phyloP scores from a whole-genome alignment of 1,140 invertebrate species.

The Sycophila sp. region DNA sequence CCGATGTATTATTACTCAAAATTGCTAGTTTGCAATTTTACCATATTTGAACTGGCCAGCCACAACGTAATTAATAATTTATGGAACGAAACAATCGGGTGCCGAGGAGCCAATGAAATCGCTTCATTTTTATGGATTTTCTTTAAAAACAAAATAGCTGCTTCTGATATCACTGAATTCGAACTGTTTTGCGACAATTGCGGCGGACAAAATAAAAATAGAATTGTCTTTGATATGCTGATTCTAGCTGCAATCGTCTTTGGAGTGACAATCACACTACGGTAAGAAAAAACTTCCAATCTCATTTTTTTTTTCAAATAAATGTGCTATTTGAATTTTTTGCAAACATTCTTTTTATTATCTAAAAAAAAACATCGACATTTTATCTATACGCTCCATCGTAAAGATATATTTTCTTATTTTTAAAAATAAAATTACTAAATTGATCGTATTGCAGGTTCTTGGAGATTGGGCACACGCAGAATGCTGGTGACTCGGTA shows the following conservation, averaged over 20 bases:
- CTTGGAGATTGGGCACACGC: conserved; percentile 47
- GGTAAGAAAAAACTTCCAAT: not conserved
- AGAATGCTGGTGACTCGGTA: conserved; percentile 47
- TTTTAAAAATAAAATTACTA: not conserved
- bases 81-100: conserved; percentile 61
- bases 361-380: not conserved
- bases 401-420: not conserved
- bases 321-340: not conserved
- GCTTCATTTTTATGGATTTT: not conserved
- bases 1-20: not conserved
- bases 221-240: conserved; percentile 39
- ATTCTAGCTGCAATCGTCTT: conserved; percentile 27
- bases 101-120: conserved; percentile 38
- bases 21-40: conserved; percentile 24
- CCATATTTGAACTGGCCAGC: conserved; percentile 42
- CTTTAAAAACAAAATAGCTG: not conserved
- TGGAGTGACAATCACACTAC: conserved; percentile 24
- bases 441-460: conserved; percentile 30
- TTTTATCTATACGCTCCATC: not conserved
- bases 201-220: conserved; percentile 57
- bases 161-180: conserved; percentile 30
- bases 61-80: conserved; percentile 53
- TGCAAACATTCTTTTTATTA: not conserved
- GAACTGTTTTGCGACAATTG: conserved; percentile 52
- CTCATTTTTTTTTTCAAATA: not conserved